These are phyloP conservation scores for Phyllotis vaccarum DNA, from an alignment of 2,797 vertebrate species.

Conservation along the genomic window DNA sequence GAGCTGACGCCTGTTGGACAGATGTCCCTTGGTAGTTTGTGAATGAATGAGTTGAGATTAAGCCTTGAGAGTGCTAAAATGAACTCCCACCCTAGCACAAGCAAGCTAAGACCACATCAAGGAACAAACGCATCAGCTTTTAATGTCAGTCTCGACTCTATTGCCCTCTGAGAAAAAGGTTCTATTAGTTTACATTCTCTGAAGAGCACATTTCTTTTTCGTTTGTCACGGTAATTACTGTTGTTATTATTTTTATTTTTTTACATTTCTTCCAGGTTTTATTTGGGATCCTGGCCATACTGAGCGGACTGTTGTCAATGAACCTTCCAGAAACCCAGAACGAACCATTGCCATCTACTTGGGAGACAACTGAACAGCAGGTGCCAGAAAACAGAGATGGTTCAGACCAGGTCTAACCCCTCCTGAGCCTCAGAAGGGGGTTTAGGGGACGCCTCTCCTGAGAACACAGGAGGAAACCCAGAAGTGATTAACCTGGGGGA, in stretches of 20 bases:
- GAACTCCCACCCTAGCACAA: not conserved
- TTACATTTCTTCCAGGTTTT: conserved; percentile 86
- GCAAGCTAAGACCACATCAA: not conserved
- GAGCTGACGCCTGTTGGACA: not conserved
- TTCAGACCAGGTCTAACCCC: conserved; percentile 63
- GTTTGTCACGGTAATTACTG: conserved; percentile 3
- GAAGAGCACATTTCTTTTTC: not conserved
- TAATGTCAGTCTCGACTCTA: not conserved
- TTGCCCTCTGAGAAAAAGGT: not conserved
- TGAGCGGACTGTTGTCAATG: conserved; percentile 92
- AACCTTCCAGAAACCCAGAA: conserved; percentile 95
- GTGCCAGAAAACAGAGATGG: conserved; percentile 77
- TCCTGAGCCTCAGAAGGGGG: not conserved
- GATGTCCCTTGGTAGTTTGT: not conserved
- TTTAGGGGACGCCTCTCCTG: conserved; percentile 54
- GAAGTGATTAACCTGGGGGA: conserved; percentile 73
- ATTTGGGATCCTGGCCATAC: conserved; percentile 93
- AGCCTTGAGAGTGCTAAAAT: not conserved
- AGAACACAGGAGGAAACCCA: conserved; percentile 73
- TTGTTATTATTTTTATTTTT: conserved; percentile 45
- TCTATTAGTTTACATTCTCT: conserved; percentile 8
- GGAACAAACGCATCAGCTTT: not conserved
- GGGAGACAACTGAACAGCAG: conserved; percentile 92
- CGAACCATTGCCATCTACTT: conserved; percentile 91
- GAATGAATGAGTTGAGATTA: not conserved